These are phyloP conservation scores for Linnaemya vulpina DNA, from an alignment of 2,888 invertebrate genomes.

Conservation along the genomic window DNA sequence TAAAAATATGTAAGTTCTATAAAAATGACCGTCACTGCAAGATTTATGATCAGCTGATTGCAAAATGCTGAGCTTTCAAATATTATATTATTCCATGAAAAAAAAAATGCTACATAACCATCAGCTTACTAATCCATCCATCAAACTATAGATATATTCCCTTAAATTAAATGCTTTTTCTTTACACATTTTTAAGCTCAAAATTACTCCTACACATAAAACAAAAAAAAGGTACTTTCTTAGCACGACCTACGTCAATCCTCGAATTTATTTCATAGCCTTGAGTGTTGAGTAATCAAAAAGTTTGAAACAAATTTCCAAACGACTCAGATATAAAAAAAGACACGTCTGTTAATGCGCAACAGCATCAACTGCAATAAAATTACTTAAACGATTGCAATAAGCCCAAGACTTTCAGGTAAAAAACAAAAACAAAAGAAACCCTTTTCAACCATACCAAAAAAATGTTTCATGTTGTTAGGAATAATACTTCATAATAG, in stretches of 20 bases:
- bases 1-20: too few species aligned
- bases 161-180: neutral
- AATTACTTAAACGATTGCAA: neutral
- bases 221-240: constrained; percentile 4
- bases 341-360: constrained; percentile 1
- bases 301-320: constrained; percentile 11
- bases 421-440: constrained; percentile 2
- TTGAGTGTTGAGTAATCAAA: constrained; percentile 63
- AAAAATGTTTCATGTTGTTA: constrained; percentile 21
- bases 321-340: constrained; percentile 16
- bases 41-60: too few species aligned
- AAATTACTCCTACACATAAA: constrained; percentile 13
- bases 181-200: constrained; percentile 12
- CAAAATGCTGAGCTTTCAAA: too few species aligned
- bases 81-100: too few species aligned
- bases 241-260: constrained; percentile 68
- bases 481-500: constrained; percentile 57
- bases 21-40: too few species aligned
- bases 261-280: constrained; percentile 43
- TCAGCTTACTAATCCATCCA: neutral
- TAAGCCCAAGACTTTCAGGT: constrained; percentile 2
- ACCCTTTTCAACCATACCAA: constrained; percentile 49
- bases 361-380: constrained; percentile 9
- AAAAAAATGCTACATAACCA: too few species aligned
- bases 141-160: constrained; percentile 10